Evolutionary conservation across 2,113 vertebrate genomes (phyloP).

Genomic region (Sminthopsis crassicaudata): DNA sequence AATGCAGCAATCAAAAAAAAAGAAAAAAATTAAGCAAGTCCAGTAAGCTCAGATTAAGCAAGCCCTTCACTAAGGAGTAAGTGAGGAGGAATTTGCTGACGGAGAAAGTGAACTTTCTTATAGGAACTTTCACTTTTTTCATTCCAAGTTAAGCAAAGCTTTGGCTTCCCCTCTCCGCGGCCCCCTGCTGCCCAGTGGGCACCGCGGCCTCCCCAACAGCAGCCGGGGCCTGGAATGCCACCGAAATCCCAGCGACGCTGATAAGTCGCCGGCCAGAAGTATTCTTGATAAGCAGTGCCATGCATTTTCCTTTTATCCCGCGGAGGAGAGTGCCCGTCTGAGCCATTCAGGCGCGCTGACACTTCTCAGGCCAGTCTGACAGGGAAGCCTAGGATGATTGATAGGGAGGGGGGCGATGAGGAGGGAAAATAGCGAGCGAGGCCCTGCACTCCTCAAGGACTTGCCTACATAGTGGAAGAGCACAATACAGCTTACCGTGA

Average conservation of each 20-base stretch:
- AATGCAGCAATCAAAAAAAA: not conserved
- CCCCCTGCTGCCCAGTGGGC: not conserved
- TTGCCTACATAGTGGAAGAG: conserved; percentile 76
- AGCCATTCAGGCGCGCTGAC: conserved; percentile 46
- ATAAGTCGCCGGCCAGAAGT: conserved; percentile 17
- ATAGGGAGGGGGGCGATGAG: conserved; percentile 65
- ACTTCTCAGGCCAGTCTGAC: conserved; percentile 67
- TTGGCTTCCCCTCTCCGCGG: conserved; percentile 34
- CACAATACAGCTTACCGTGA: conserved; percentile 65
- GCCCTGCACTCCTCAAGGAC: conserved; percentile 67
- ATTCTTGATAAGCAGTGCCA: conserved; percentile 24
- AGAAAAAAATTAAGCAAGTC: conserved; percentile 54
- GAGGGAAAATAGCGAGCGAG: conserved; percentile 63
- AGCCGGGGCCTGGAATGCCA: conserved; percentile 60
- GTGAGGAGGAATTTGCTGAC: conserved; percentile 1
- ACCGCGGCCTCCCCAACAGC: not conserved
- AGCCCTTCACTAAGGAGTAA: not conserved
- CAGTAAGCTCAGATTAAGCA: conserved; percentile 48
- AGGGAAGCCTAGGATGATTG: conserved; percentile 63
- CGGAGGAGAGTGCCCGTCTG: conserved; percentile 55
- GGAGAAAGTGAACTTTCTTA: conserved; percentile 41
- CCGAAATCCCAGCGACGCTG: conserved; percentile 48
- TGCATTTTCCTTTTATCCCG: conserved; percentile 62
- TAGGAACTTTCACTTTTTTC: conserved; percentile 44
- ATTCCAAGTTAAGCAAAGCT: not conserved